Evolutionary conservation across 2,888 invertebrate species (phyloP).

Genomic region (Heteromyza rotundicornis): DNA sequence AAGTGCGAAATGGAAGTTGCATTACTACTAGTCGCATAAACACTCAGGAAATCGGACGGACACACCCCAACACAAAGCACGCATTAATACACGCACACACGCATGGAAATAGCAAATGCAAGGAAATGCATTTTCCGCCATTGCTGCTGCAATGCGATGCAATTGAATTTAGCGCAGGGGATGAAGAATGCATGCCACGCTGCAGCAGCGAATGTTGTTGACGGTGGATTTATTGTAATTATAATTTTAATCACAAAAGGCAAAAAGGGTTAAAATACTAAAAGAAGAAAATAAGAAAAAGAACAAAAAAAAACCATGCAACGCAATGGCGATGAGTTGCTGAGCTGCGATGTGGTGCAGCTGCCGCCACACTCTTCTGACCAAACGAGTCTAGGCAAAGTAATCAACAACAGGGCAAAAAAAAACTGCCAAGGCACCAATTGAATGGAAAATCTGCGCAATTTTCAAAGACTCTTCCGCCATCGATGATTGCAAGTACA

Average conservation of each 20-base stretch:
- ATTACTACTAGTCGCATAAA: background rate
- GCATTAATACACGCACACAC: background rate
- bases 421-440: background rate
- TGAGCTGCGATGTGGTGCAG: background rate
- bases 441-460: background rate
- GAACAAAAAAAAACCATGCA: no score
- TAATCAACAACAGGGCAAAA: no score
- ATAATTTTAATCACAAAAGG: slow-evolving; percentile 32
- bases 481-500: slow-evolving; percentile 8
- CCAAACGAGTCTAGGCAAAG: background rate
- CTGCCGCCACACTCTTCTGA: background rate
- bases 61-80: background rate
- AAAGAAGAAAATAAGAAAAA: background rate
- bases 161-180: slow-evolving; percentile 39
- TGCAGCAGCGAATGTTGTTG: slow-evolving; percentile 6
- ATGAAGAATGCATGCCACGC: slow-evolving; percentile 16
- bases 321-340: no score
- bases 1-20: background rate
- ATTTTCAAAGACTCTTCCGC: background rate
- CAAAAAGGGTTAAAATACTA: slow-evolving; percentile 11
- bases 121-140: slow-evolving; percentile 7
- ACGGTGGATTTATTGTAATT: slow-evolving; percentile 26
- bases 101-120: background rate
- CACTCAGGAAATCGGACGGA: background rate
- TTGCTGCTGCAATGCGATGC: slow-evolving; percentile 24